These are phyloP conservation scores for Drosophila orosa DNA, from an alignment of 1,140 invertebrate species.

Conservation along the genomic window DNA sequence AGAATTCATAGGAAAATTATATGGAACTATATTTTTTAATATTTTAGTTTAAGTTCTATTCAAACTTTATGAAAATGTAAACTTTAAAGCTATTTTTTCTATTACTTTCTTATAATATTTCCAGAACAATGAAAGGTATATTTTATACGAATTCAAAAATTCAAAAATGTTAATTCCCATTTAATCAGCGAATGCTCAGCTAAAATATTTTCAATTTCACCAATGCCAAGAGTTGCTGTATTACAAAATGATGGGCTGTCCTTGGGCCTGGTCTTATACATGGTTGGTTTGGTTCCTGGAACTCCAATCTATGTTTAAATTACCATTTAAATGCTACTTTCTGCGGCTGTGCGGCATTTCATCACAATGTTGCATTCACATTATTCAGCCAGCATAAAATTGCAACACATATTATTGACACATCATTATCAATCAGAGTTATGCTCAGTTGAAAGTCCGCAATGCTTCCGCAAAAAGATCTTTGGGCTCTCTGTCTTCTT, in stretches of 20 bases:
- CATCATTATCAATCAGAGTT: conserved; percentile 80
- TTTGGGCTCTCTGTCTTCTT: not conserved
- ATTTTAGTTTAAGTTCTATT: not conserved
- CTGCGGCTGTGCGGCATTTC: conserved; percentile 39
- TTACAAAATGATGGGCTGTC: conserved; percentile 41
- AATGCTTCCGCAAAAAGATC: conserved; percentile 60
- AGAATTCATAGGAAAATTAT: too few species aligned
- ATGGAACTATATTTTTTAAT: not conserved
- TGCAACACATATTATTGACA: conserved; percentile 80
- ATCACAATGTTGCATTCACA: conserved; percentile 52
- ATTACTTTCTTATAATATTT: not conserved
- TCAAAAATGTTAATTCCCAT: not conserved
- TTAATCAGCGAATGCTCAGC: conserved; percentile 4
- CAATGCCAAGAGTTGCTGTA: not conserved
- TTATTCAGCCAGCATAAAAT: conserved; percentile 69
- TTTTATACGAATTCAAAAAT: not conserved
- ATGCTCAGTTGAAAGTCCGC: conserved; percentile 38
- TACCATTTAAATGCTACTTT: conserved; percentile 51
- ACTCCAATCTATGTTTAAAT: conserved; percentile 56
- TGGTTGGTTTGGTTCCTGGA: conserved; percentile 32
- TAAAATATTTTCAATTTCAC: not conserved
- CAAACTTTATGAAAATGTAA: too few species aligned
- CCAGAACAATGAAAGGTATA: too few species aligned
- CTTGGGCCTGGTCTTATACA: conserved; percentile 5
- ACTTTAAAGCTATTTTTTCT: too few species aligned